Conservation (phyloP, 2,888 invertebrate species). For the Cataglyphis livida region DNA sequence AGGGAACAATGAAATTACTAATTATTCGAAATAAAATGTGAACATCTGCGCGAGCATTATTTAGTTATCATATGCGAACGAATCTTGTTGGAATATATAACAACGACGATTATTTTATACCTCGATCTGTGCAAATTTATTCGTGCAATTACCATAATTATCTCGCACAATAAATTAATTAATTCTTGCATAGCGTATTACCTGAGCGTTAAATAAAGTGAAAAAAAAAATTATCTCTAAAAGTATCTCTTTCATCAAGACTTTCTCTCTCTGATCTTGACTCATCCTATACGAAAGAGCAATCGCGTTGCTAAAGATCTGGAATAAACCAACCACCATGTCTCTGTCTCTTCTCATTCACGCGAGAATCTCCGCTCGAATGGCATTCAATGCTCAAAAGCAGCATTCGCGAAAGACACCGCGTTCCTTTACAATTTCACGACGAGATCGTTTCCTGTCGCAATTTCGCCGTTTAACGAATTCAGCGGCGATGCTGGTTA, state of each 20-base stretch:
- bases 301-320: neutral
- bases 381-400: neutral
- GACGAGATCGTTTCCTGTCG: neutral
- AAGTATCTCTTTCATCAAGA: neutral
- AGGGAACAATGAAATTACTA: slow-evolving; percentile 6
- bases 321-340: neutral
- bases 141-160: slow-evolving; percentile 4
- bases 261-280: neutral
- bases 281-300: neutral
- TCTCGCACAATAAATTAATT: slow-evolving; percentile 11
- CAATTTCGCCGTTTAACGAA: slow-evolving; percentile 17
- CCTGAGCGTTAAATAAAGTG: neutral
- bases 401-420: neutral
- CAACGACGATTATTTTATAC: neutral
- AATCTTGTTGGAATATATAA: neutral
- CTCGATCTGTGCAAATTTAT: neutral
- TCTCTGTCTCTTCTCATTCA: slow-evolving; percentile 8
- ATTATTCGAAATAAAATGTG: slow-evolving; percentile 20
- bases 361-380: neutral
- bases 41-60: neutral
- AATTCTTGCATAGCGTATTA: neutral
- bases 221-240: neutral
- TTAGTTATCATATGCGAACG: neutral
- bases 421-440: neutral
- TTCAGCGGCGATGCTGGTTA: neutral